Base-by-base conservation (phyloP, 2,113 vertebrate genomes). In the Nothobranchius kuhntae region DNA sequence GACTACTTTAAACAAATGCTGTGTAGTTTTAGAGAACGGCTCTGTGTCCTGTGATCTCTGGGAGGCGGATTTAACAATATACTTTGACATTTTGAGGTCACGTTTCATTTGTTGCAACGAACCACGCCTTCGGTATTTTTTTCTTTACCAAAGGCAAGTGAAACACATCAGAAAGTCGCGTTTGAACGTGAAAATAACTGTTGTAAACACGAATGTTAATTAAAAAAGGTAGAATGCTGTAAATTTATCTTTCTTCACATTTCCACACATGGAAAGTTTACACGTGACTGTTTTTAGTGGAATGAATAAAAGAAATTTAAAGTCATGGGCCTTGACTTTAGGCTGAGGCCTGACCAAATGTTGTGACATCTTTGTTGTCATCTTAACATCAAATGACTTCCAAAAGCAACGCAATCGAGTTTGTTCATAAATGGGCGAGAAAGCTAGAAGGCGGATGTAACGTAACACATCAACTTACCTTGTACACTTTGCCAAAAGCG, bases 401-500 rank as follows among this genome's bases (percentile, higher is more conserved):
- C 30, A 30, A 61, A 64, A 54, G 52, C 55, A 53, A 21, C 40
- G 21, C 12, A 60, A 60, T 46, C 30, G 9, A 26, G 2, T 61
- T 30, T 53, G 9, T 68, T 9, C 30, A 71, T 48, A 71, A 71
- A 68, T 48, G 17, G 63, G 36, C 48, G 53, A 57, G 24, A 57
- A 63, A 72, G 35, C 15, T 53, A 51, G 7, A 66, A 46, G 45
- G 61, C 68, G 76, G 71, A 70, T 71, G 53, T 79, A 15, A 65
- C n/a, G 62, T 17, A 44, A 75, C 48, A 42, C 55, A 17, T 51
- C 7, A 77, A 77, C 74, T 93, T 94, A 99, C 98, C 96, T 98
- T 99, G 88, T 93, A 99, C 50, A 99, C 98, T 93, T 99, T 99
- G 0, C 98, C 98, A 85, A 99, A 99, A 38, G 98, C 98, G 56